phyloP scores from a whole-genome alignment of 1,140 invertebrate genomes.

The Drosophila equinoxialis region DNA sequence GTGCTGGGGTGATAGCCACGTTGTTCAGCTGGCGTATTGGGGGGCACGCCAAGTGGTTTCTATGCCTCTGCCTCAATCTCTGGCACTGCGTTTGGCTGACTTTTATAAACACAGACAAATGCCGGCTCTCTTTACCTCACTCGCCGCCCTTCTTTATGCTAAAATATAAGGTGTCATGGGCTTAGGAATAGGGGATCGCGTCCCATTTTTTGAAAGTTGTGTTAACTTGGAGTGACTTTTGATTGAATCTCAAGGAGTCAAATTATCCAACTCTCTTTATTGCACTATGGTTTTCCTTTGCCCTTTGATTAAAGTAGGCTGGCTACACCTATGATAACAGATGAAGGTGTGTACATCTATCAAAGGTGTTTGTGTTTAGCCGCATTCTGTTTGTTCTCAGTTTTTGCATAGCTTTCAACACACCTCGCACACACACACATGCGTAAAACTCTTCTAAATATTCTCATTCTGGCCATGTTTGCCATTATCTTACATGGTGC shows the following conservation, averaged over 20 bases:
- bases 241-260: not conserved
- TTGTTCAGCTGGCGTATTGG: constrained; percentile 62
- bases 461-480: constrained; percentile 52
- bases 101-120: constrained; percentile 66
- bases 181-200: constrained; percentile 11
- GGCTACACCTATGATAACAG: not conserved
- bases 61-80: constrained; percentile 2
- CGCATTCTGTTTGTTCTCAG: constrained; percentile 74
- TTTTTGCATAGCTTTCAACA: constrained; percentile 76
- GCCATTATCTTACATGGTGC: constrained; percentile 70
- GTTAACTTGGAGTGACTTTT: not conserved
- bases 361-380: constrained; percentile 79
- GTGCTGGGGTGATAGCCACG: constrained; percentile 17
- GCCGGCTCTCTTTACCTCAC: constrained; percentile 5
- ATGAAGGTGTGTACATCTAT: constrained; percentile 49
- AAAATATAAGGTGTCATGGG: not conserved
- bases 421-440: constrained; percentile 16
- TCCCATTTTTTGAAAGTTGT: constrained; percentile 7
- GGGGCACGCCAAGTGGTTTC: constrained; percentile 74
- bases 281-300: not conserved
- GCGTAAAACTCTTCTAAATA: not conserved
- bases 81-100: constrained; percentile 42
- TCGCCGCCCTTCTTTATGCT: not conserved
- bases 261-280: not conserved
- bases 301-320: not conserved